Conservation (phyloP, 2,888 invertebrate genomes). For the Ctena decussata region DNA sequence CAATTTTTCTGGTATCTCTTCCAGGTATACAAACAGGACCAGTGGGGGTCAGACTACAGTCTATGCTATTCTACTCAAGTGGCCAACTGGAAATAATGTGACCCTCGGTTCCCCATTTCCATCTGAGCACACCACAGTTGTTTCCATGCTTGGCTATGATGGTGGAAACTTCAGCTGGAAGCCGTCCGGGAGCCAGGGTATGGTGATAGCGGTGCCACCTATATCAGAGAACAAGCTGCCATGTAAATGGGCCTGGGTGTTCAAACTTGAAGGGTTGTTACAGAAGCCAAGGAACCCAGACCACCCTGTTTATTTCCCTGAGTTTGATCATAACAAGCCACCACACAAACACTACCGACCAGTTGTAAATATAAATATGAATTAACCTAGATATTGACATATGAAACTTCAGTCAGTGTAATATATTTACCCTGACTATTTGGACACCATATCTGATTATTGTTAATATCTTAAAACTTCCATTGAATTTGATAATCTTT, state of each 20-base stretch:
- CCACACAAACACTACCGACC: neutral
- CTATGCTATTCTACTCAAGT: slow-evolving; percentile 91
- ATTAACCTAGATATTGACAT: too few species aligned
- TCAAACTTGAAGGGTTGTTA: slow-evolving; percentile 78
- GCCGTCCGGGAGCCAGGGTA: slow-evolving; percentile 62
- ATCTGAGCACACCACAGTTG: slow-evolving; percentile 81
- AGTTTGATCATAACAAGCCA: slow-evolving; percentile 6
- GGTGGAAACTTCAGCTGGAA: slow-evolving; percentile 68
- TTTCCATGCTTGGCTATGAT: slow-evolving; percentile 89
- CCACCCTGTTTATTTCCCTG: slow-evolving; percentile 2
- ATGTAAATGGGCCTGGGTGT: slow-evolving; percentile 83
- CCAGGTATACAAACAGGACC: slow-evolving; percentile 75
- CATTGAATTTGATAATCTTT: too few species aligned
- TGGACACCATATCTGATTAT: too few species aligned
- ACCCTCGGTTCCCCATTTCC: slow-evolving; percentile 87
- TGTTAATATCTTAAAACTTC: too few species aligned
- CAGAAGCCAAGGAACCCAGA: neutral
- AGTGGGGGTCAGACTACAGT: slow-evolving; percentile 84
- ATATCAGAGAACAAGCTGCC: slow-evolving; percentile 77
- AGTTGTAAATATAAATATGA: neutral
- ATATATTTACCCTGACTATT: too few species aligned
- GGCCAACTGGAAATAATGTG: slow-evolving; percentile 90
- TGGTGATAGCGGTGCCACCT: slow-evolving; percentile 78
- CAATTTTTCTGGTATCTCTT: neutral
- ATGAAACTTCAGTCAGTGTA: too few species aligned